phyloP scores from a whole-genome alignment of 1,140 invertebrate genomes.

The Oedothorax gibbosus region DNA sequence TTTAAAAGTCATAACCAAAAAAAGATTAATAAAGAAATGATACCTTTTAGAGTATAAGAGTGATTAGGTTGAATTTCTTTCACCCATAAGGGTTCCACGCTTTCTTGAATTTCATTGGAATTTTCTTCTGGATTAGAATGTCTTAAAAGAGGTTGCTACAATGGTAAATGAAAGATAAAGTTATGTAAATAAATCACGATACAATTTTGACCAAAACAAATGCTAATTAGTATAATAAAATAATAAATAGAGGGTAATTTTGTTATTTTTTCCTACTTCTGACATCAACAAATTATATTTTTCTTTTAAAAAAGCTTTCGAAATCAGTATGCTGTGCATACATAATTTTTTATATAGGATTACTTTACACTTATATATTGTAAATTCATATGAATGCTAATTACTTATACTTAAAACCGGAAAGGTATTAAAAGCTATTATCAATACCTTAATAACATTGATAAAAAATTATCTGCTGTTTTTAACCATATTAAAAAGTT shows the following conservation, averaged over 20 bases:
- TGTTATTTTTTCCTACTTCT: too few species aligned
- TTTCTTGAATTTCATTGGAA: slow-evolving; percentile 67
- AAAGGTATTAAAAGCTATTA: not conserved
- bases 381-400: too few species aligned
- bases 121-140: slow-evolving; percentile 15
- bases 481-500: not conserved
- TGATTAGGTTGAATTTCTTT: slow-evolving; percentile 73
- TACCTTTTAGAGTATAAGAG: slow-evolving; percentile 55
- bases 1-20: not conserved
- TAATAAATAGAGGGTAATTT: too few species aligned
- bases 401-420: not conserved
- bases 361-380: too few species aligned
- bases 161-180: not conserved
- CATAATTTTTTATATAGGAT: too few species aligned
- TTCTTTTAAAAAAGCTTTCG: too few species aligned
- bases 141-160: not conserved
- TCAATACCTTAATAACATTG: not conserved
- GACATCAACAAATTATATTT: too few species aligned
- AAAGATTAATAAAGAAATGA: not conserved
- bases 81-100: slow-evolving; percentile 79
- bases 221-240: too few species aligned
- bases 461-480: not conserved
- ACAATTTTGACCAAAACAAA: too few species aligned
- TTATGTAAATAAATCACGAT: not conserved
- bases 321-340: too few species aligned